Conservation (phyloP, 2,113 vertebrate genomes). For the Podilymbus podiceps region DNA sequence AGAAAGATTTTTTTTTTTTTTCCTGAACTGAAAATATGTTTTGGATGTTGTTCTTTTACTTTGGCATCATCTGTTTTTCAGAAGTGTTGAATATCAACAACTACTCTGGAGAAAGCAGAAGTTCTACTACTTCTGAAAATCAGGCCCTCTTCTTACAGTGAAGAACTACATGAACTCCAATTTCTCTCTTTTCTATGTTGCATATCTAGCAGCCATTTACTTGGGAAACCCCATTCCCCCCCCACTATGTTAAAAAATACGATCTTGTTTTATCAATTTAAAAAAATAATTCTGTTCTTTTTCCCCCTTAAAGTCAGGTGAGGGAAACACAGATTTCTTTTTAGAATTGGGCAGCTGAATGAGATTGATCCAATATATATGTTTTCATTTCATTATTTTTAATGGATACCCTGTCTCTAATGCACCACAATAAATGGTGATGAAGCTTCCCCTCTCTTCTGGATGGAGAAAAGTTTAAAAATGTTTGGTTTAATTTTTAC, state of each 20-base stretch:
- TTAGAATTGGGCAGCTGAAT: slow-evolving; percentile 41
- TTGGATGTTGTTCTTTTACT: not conserved
- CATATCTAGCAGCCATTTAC: slow-evolving; percentile 57
- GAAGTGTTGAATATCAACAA: not conserved
- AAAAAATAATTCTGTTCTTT: slow-evolving; percentile 65
- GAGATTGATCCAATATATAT: slow-evolving; percentile 26
- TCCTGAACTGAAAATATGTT: not conserved
- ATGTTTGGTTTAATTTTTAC: slow-evolving; percentile 21
- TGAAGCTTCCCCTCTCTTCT: slow-evolving; percentile 15
- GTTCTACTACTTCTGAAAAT: slow-evolving; percentile 36
- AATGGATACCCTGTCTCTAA: slow-evolving; percentile 68
- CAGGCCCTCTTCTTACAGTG: not conserved
- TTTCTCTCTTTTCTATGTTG: slow-evolving; percentile 53
- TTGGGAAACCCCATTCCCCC: slow-evolving; percentile 36
- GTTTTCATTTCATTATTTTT: slow-evolving; percentile 30
- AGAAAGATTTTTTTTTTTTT: not conserved
- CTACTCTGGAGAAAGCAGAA: not conserved
- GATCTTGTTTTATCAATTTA: slow-evolving; percentile 38
- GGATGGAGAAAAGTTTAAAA: slow-evolving; percentile 3
- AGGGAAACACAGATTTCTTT: slow-evolving; percentile 47
- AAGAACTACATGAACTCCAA: not conserved
- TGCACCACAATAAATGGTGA: slow-evolving; percentile 28
- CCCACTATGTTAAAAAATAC: slow-evolving; percentile 46
- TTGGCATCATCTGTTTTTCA: slow-evolving; percentile 56
- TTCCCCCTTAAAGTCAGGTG: slow-evolving; percentile 15